phyloP scores from a whole-genome alignment of 2,888 invertebrate genomes.

The Eilema caniola region DNA sequence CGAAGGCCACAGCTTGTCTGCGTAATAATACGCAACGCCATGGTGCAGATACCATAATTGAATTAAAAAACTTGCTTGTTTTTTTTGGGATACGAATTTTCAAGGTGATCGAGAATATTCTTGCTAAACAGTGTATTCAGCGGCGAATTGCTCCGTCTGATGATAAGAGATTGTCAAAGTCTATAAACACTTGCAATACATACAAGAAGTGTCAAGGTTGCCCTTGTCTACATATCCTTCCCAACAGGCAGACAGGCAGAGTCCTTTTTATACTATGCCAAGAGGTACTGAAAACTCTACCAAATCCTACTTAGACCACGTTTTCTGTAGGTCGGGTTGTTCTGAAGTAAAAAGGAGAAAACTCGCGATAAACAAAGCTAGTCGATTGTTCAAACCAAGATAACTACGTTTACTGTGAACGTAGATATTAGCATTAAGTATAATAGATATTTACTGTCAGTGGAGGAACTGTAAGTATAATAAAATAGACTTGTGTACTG shows the following conservation, averaged over 20 bases:
- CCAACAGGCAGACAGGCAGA: no score
- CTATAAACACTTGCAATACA: neutral
- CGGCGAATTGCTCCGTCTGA: neutral
- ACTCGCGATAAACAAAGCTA: neutral
- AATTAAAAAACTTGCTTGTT: conserved; percentile 9
- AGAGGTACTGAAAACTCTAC: no score
- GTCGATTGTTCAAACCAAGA: neutral
- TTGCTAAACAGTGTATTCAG: neutral
- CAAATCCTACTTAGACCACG: neutral
- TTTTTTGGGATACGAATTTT: conserved; percentile 6
- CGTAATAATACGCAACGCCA: conserved; percentile 47
- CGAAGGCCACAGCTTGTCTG: conserved; percentile 38
- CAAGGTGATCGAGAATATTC: conserved; percentile 5
- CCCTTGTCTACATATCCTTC: no score
- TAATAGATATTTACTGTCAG: neutral
- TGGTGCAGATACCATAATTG: conserved; percentile 27
- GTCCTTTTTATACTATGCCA: no score
- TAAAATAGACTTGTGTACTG: neutral
- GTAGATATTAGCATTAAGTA: neutral
- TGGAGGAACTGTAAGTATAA: neutral
- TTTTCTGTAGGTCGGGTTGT: neutral
- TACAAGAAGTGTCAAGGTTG: neutral
- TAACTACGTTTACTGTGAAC: neutral
- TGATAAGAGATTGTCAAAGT: neutral
- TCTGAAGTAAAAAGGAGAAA: neutral